Percentiles rank a stretch among this genome's conserved stretches.
Evolutionary conservation across 2,113 vertebrate genomes (phyloP).

Genomic region (Anhinga rufa): DNA sequence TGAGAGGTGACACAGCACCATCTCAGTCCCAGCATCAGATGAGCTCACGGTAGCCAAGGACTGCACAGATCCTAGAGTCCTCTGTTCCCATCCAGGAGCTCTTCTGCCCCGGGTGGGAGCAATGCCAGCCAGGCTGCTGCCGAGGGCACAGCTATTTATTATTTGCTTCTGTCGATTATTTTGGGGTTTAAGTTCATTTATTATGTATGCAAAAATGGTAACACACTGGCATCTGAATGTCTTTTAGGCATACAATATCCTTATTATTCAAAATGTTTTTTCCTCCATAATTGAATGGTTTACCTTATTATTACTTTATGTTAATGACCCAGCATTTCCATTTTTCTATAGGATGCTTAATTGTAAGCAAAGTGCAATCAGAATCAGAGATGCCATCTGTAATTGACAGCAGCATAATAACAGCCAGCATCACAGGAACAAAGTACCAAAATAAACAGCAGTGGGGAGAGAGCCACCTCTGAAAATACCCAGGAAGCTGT

Average conservation of each 20-base stretch:
- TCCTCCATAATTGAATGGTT: conserved; percentile 67
- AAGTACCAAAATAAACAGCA: background rate
- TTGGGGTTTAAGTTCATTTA: conserved; percentile 46
- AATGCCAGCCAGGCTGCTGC: background rate
- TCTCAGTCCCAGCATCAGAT: background rate
- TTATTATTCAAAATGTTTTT: conserved; percentile 68
- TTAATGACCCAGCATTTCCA: conserved; percentile 56
- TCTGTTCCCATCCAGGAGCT: background rate
- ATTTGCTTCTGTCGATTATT: conserved; percentile 44
- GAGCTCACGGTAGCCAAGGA: background rate
- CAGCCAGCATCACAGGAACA: conserved; percentile 15
- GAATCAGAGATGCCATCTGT: conserved; percentile 52
- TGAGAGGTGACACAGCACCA: background rate
- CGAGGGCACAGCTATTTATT: background rate
- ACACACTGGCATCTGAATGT: conserved; percentile 58
- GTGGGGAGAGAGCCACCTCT: background rate
- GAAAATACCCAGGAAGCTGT: background rate
- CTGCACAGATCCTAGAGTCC: accelerated
- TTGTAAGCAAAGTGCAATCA: conserved; percentile 64
- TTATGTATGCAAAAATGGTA: conserved; percentile 70
- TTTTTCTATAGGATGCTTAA: conserved; percentile 67
- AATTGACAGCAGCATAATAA: conserved; percentile 71
- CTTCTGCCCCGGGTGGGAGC: background rate
- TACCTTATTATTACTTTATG: conserved; percentile 72
- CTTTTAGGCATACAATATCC: conserved; percentile 69